phyloP scores from a whole-genome alignment of 64 coral and sea anemone genomes.

The Montipora foliosa region DNA sequence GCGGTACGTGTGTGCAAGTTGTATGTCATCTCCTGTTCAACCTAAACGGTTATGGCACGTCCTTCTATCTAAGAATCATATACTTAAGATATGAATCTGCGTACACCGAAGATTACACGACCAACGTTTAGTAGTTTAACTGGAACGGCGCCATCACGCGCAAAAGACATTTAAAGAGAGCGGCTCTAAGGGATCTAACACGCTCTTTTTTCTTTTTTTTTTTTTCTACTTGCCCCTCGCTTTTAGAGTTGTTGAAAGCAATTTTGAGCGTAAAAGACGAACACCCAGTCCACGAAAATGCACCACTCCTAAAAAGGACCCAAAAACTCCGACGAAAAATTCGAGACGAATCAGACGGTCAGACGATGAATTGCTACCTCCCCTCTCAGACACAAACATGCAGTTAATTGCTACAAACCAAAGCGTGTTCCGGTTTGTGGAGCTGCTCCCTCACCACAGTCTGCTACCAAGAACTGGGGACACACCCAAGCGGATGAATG shows the following conservation, averaged over 20 bases:
- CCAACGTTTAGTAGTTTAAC: too few relatives aligned
- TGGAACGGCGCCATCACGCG: too few relatives aligned
- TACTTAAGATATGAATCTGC: too few relatives aligned
- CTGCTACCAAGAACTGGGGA: slow-evolving; percentile 66
- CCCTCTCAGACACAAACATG: slow-evolving; percentile 61
- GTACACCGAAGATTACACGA: too few relatives aligned
- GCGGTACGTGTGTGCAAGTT: too few relatives aligned
- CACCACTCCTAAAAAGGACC: background rate
- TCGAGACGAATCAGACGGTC: background rate
- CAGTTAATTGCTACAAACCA: slow-evolving; percentile 58
- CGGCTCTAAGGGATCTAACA: background rate
- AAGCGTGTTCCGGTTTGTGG: slow-evolving; percentile 53
- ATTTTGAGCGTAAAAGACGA: slow-evolving; percentile 25
- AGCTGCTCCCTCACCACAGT: slow-evolving; percentile 74
- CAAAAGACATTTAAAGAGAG: too few relatives aligned
- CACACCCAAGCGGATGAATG: slow-evolving; percentile 16
- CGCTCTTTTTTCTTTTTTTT: background rate
- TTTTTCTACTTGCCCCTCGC: too few relatives aligned
- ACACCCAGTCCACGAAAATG: slow-evolving; percentile 64
- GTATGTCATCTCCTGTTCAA: too few relatives aligned
- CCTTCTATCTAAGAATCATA: too few relatives aligned
- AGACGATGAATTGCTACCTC: background rate
- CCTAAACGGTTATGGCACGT: too few relatives aligned
- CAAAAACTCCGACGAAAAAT: slow-evolving; percentile 22
- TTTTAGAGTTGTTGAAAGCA: slow-evolving; percentile 40